Evolutionary conservation across 2,888 invertebrate genomes (phyloP).

Genomic region (Trimorus sp.): DNA sequence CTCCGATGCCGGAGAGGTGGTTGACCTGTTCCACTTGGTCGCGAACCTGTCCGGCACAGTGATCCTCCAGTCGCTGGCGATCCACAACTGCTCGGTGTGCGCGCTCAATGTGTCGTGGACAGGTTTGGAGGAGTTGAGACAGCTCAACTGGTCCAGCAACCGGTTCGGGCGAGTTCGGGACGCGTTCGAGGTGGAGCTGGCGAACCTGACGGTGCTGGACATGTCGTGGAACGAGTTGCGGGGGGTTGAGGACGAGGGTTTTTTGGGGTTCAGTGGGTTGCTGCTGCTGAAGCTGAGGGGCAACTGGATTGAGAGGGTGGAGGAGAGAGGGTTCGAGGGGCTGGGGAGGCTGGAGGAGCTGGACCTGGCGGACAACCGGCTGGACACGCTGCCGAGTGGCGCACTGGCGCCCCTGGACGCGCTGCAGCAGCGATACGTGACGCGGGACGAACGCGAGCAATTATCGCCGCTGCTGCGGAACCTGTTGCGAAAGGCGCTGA

Average conservation of each 20-base stretch:
- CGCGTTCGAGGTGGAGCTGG: constrained; percentile 60
- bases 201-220: constrained; percentile 84
- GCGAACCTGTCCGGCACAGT: background rate
- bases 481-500: constrained; percentile 43
- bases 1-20: constrained; percentile 66
- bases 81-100: constrained; percentile 74
- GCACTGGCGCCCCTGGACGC: constrained; percentile 81
- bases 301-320: constrained; percentile 85
- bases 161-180: constrained; percentile 69
- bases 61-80: constrained; percentile 66
- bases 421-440: constrained; percentile 29
- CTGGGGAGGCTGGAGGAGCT: constrained; percentile 86
- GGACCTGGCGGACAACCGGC: constrained; percentile 87
- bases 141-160: constrained; percentile 76
- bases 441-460: constrained; percentile 73
- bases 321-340: constrained; percentile 84
- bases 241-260: constrained; percentile 83
- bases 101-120: constrained; percentile 73
- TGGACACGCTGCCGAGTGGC: constrained; percentile 83
- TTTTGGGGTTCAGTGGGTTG: constrained; percentile 84
- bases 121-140: constrained; percentile 68
- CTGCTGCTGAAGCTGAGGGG: constrained; percentile 87
- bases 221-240: constrained; percentile 84
- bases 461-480: constrained; percentile 49
- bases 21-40: constrained; percentile 53